These are phyloP conservation scores for Periparus ater DNA, from an alignment of 2,797 vertebrate genomes.

Conservation along the genomic window DNA sequence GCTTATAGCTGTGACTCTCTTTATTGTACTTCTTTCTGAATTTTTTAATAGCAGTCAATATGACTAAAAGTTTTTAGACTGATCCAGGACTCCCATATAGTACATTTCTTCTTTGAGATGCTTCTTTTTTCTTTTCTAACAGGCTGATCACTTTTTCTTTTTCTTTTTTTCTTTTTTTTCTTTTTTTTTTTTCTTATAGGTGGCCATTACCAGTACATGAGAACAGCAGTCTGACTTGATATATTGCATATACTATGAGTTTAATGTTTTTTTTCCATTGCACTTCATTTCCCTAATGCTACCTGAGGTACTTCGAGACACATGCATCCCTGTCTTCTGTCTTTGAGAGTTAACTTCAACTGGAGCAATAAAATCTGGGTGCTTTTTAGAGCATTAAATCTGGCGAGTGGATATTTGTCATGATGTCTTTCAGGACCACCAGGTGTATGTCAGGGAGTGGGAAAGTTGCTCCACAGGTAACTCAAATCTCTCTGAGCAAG, in stretches of 20 bases:
- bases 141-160: neutral
- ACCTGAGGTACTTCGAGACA: slow-evolving; percentile 30
- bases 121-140: slow-evolving; percentile 23
- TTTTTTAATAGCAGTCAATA: neutral
- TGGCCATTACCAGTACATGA: slow-evolving; percentile 18
- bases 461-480: slow-evolving; percentile 74
- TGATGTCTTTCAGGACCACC: slow-evolving; percentile 77
- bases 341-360: slow-evolving; percentile 88
- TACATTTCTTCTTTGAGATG: neutral
- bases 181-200: neutral
- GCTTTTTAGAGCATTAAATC: slow-evolving; percentile 92
- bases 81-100: neutral
- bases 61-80: neutral
- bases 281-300: slow-evolving; percentile 60
- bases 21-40: neutral
- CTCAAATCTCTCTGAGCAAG: slow-evolving; percentile 74
- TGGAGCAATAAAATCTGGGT: slow-evolving; percentile 74
- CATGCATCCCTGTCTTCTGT: slow-evolving; percentile 76
- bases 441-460: slow-evolving; percentile 80
- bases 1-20: neutral
- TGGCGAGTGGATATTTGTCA: slow-evolving; percentile 75
- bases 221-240: slow-evolving; percentile 5
- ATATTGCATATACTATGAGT: slow-evolving; percentile 8
- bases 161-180: no score
- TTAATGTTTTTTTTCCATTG: slow-evolving; percentile 46